Percentiles rank a stretch among this genome's conserved stretches.
These are phyloP conservation scores for Lampropteryx suffumata DNA, from an alignment of 2,888 invertebrate genomes.

Conservation along the genomic window DNA sequence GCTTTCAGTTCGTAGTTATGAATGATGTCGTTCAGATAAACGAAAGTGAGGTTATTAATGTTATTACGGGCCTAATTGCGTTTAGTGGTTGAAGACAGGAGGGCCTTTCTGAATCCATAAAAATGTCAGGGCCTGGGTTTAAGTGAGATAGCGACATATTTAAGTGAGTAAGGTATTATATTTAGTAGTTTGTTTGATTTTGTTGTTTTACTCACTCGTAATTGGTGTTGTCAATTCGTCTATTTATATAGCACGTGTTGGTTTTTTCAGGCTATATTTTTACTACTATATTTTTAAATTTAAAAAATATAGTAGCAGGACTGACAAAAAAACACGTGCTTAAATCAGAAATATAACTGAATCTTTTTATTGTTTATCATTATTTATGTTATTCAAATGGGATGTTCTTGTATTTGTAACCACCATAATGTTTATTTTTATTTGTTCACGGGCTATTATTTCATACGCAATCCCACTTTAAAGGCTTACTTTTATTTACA, in stretches of 20 bases:
- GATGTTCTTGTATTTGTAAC: conserved; percentile 3
- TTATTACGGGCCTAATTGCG: conserved; percentile 30
- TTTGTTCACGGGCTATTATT: conserved; percentile 11
- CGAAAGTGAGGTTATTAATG: conserved; percentile 28
- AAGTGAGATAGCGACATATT: conserved; percentile 16
- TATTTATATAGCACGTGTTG: too few relatives aligned
- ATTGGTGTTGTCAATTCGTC: neutral
- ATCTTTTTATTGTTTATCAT: too few relatives aligned
- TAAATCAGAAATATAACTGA: too few relatives aligned
- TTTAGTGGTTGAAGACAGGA: conserved; percentile 24
- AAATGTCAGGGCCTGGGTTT: conserved; percentile 25
- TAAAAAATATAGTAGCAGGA: too few relatives aligned
- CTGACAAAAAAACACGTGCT: too few relatives aligned
- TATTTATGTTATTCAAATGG: neutral
- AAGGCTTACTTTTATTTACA: too few relatives aligned
- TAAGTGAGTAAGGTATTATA: conserved; percentile 17
- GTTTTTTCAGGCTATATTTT: too few relatives aligned
- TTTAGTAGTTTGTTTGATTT: conserved; percentile 1
- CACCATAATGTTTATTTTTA: conserved; percentile 3
- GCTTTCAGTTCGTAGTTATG: too few relatives aligned
- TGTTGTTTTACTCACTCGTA: neutral
- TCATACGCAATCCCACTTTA: conserved; percentile 4
- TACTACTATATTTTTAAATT: too few relatives aligned
- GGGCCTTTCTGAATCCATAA: conserved; percentile 28
- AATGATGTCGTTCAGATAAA: conserved; percentile 14